These are phyloP conservation scores for Allolobophora icterica DNA, from an alignment of 2,888 invertebrate genomes.

Conservation along the genomic window DNA sequence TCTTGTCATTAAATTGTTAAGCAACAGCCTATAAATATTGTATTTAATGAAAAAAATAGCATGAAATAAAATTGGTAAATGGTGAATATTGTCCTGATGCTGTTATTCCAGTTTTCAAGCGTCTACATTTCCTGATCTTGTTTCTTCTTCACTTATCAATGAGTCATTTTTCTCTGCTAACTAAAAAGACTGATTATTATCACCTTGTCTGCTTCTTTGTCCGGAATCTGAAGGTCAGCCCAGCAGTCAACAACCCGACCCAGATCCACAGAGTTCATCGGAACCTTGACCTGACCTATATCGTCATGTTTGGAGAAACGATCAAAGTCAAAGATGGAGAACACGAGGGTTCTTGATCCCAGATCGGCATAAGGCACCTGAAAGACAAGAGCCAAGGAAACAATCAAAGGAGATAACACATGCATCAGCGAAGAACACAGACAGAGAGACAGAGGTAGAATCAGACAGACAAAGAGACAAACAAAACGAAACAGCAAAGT, in stretches of 20 bases:
- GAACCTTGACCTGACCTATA: slow-evolving; percentile 95
- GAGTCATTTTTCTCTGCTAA: background rate
- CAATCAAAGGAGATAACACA: background rate
- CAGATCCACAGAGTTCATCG: slow-evolving; percentile 94
- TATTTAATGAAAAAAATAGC: background rate
- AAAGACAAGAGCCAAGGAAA: slow-evolving; percentile 36
- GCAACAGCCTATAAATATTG: background rate
- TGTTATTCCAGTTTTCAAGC: background rate
- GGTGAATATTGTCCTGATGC: background rate
- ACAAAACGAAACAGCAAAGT: background rate
- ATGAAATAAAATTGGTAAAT: background rate
- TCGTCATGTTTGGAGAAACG: slow-evolving; percentile 99
- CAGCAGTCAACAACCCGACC: slow-evolving; percentile 99
- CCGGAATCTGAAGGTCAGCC: slow-evolving; percentile 96
- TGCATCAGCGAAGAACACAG: background rate
- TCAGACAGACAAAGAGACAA: background rate
- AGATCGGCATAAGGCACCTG: slow-evolving; percentile 97
- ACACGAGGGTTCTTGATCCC: slow-evolving; percentile 96
- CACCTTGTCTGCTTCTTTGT: slow-evolving; percentile 77
- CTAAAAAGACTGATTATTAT: background rate
- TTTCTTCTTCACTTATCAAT: no score
- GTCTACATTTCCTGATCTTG: background rate
- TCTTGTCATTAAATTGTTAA: no score
- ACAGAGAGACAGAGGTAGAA: background rate
- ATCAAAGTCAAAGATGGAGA: slow-evolving; percentile 99